Base-by-base conservation (phyloP, 2,113 vertebrate species). In the Pipa parva region DNA sequence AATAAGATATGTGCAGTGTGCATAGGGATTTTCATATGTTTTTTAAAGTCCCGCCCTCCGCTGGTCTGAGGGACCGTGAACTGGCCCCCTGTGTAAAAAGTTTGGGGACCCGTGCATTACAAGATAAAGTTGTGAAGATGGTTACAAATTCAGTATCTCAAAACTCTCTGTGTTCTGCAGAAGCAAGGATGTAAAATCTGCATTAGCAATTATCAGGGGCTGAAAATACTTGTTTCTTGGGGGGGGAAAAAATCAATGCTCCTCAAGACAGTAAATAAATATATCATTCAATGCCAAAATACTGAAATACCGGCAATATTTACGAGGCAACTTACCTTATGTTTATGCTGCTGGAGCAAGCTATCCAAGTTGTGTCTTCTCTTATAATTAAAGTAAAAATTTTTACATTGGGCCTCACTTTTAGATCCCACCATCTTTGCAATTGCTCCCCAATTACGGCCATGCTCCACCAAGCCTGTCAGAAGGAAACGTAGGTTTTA, bases 371-470 rank as follows among this genome's bases (percentile, higher is more conserved):
- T 99, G 75, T 99, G 96, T 26, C 95, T 86, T 72, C 96, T 86
- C 83, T 99, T 99, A 73, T 99, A 99, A 76, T 99, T 99, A 76
- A 99, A 99, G 76, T 99, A 99, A 78, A 99, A 99, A 83, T 99
- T 99, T 83, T 99, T 99, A 83, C 97, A 99, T 60, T 99, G 97
- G 17, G 95, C 94, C 84, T 99, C 96, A 24, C 95, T 98, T 87
- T 99, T 99, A 0, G 93, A 95, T 74, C 95, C 96, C 76, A 99
- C 96, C 97, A 99, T 98, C 87, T 97, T 97, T 81, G 97, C 95
- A 69, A 99, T 99, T 11, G 96, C 94, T 42, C 93, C 90, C 97
- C 97, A 98, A 85, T 99, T 97, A 46, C 96, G 90, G 20, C 96
- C 96, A 5, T 99, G 95, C 75, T 98, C 96, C 74, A 97, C 94